Percentiles rank a stretch among this genome's conserved stretches.
These are phyloP conservation scores for Drosophila barbarae DNA, from an alignment of 2,888 invertebrate species.

Conservation along the genomic window DNA sequence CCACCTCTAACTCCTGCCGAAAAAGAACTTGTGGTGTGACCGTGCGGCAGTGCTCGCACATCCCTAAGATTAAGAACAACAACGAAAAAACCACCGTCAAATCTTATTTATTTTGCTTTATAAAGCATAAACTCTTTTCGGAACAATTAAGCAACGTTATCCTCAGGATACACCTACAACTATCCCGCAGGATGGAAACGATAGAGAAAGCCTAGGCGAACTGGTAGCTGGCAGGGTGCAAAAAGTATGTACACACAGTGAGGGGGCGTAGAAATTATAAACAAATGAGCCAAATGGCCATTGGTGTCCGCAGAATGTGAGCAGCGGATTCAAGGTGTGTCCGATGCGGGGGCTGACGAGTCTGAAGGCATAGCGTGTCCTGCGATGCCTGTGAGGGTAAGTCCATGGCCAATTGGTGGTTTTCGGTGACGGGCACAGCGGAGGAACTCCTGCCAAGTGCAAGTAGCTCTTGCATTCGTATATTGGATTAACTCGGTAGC, in stretches of 20 bases:
- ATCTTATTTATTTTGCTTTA: slow-evolving; percentile 6
- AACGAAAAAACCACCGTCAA: slow-evolving; percentile 37
- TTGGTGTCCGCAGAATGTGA: slow-evolving; percentile 19
- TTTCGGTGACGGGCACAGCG: slow-evolving; percentile 22
- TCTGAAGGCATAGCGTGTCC: not conserved
- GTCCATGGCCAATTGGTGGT: slow-evolving; percentile 2
- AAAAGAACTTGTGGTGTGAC: not conserved
- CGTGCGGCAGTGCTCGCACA: slow-evolving; percentile 7
- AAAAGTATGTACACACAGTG: slow-evolving; percentile 34
- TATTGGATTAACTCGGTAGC: slow-evolving; percentile 6
- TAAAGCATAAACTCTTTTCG: not conserved
- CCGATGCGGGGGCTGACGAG: slow-evolving; percentile 13
- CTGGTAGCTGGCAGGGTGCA: slow-evolving; percentile 10
- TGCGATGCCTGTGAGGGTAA: slow-evolving; percentile 19
- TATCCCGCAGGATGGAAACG: not conserved
- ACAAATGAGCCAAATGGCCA: slow-evolving; percentile 18
- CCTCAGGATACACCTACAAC: too few relatives aligned
- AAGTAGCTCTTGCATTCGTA: slow-evolving; percentile 1
- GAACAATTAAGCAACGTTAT: not conserved
- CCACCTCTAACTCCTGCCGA: not conserved
- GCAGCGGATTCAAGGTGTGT: slow-evolving; percentile 17
- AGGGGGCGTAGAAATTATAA: slow-evolving; percentile 35
- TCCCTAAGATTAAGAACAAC: slow-evolving; percentile 32
- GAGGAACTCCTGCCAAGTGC: slow-evolving; percentile 1
- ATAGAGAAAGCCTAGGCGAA: not conserved